Conservation (phyloP, 2,113 vertebrate genomes). For the Crotalus helleri region DNA sequence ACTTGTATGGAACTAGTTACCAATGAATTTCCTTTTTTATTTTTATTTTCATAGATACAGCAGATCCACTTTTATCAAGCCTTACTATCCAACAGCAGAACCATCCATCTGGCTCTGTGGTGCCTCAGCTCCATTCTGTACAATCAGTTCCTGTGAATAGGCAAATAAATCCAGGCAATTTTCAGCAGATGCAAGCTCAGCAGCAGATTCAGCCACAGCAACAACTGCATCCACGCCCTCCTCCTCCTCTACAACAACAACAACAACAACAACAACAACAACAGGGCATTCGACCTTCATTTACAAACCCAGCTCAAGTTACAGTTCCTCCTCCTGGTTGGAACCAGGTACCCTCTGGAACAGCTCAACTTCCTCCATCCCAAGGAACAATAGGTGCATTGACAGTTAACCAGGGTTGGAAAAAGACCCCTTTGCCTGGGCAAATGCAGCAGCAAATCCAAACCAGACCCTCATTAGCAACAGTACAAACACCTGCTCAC, state of each 20-base stretch:
- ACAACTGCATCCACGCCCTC: constrained; percentile 78
- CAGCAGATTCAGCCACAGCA: constrained; percentile 85
- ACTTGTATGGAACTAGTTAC: background rate
- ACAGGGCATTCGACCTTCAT: constrained; percentile 84
- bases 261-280: constrained; percentile 76
- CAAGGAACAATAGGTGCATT: constrained; percentile 79
- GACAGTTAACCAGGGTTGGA: constrained; percentile 82
- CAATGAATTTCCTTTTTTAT: constrained; percentile 34
- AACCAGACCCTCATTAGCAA: constrained; percentile 86
- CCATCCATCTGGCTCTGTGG: constrained; percentile 83
- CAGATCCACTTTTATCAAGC: constrained; percentile 90
- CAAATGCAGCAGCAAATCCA: constrained; percentile 82
- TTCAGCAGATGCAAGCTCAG: constrained; percentile 86
- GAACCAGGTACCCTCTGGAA: constrained; percentile 91
- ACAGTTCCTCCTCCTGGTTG: constrained; percentile 87
- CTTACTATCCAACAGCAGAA: constrained; percentile 80
- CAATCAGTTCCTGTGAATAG: constrained; percentile 84
- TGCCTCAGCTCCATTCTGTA: constrained; percentile 88
- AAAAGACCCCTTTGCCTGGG: constrained; percentile 85
- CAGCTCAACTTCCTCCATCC: constrained; percentile 82
- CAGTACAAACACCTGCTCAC: constrained; percentile 93
- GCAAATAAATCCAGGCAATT: constrained; percentile 85
- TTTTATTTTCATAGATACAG: constrained; percentile 75
- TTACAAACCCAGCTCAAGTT: constrained; percentile 88
- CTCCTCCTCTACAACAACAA: constrained; percentile 31